Base-by-base conservation (phyloP, 1,140 invertebrate species). In the Tenebrio molitor region DNA sequence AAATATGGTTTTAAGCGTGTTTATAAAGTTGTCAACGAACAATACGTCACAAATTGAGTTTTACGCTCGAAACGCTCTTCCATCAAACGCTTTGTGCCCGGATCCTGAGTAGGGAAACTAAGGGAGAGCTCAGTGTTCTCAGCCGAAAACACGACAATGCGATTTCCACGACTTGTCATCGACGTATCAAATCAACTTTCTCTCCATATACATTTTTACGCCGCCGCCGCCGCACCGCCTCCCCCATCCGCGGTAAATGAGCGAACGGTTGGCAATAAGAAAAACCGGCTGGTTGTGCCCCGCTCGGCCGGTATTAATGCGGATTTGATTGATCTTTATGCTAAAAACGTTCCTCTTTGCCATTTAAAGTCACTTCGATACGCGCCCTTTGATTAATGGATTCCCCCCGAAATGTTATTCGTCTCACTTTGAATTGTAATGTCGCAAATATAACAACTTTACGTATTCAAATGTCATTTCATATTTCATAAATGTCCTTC, bases 331-430 rank as follows among this genome's bases (percentile, higher is more conserved):
- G 64, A 66, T 66, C 64, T 66, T 42, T 42, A 66, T 42, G 36
- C 34, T 66, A 42, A 66, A 66, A 42, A 65, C 63, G 63, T 65
- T 65, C 33, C 64, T 66, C 64, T 66, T 66, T 66, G 64, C 64
- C 64, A 66, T 66, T 66, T 66, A 66, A 66, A 66, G 64, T 66
- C 64, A 44, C 64, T 66, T 66, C 64, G 64, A 66, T 66, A 66
- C 64, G 64, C 42, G 64, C 34, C 64, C 64, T 66, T 66, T 66
- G 64, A 66, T 66, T 66, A 66, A 66, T 66, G 64, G 64, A 66
- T 66, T 66, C 36, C 25, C 34, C 64, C 64, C 15, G 42, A 65
- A 66, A 66, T 66, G 64, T 66, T 66, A 66, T 42, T 42, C 64
- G 64, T 42, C 64, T 66, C 34, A 66, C 36, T 66, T 66, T 66